Percentiles rank a stretch among this genome's conserved stretches.
Conservation (phyloP, 2,797 vertebrate genomes). For the Centropyge bicolor region DNA sequence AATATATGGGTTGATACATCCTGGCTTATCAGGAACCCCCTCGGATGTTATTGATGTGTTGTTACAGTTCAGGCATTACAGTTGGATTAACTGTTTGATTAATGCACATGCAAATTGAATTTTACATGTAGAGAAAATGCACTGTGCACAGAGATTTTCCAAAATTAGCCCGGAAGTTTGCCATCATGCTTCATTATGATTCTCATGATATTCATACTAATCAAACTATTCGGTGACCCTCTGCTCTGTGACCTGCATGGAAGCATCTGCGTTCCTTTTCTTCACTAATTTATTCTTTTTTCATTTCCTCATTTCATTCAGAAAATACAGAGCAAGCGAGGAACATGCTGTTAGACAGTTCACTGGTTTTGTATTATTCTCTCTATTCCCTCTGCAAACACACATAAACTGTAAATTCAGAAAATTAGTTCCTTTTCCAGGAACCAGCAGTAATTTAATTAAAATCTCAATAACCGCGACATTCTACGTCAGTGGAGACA, state of each 20-base stretch:
- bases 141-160: too few relatives aligned
- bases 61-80: neutral
- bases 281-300: neutral
- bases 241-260: neutral
- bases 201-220: neutral
- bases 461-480: neutral
- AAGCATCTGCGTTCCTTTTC: neutral
- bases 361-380: neutral
- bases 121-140: too few relatives aligned
- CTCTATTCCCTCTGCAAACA: neutral
- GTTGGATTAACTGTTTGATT: neutral
- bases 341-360: neutral
- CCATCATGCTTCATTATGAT: neutral
- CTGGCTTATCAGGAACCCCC: neutral
- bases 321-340: conserved; percentile 8
- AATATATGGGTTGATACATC: neutral
- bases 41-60: neutral
- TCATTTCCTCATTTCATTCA: conserved; percentile 6
- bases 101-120: neutral
- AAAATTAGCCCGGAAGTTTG: too few relatives aligned
- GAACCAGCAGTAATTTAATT: neutral
- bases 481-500: neutral
- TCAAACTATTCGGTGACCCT: neutral
- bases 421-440: conserved; percentile 1
- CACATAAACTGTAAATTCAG: neutral